Base-by-base conservation (phyloP, 2,888 invertebrate genomes). In the Choristoneura rosaceana region DNA sequence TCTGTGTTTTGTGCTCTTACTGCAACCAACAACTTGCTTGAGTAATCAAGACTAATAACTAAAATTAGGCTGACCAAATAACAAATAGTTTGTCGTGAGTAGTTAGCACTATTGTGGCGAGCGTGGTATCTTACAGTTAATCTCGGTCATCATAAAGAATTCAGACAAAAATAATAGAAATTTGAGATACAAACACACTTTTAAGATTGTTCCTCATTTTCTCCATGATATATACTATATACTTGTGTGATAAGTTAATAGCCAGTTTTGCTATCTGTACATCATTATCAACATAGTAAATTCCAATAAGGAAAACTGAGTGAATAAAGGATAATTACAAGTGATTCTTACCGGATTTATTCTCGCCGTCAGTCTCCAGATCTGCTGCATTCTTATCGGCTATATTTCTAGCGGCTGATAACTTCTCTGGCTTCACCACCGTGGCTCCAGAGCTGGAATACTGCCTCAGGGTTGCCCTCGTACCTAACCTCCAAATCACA, bases 371-470 rank as follows among this genome's bases (percentile, higher is more conserved):
- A 17, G 80, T 80, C 10, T 74, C 67, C 52, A 69, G 2, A 62
- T 66, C 62, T 25, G 81, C 77, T 2, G 78, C 33, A 67, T 76
- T 81, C 74, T 88, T 87, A 33, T 86, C 87, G 12, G 85, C 55
- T 34, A 87, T 74, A 64, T 78, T 84, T 69, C 82, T 84, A 55
- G 86, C 78, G 14, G 84, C 70, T 12, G 89, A 89, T 25, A 87
- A 71, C 76, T 91, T 90, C 15, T 91, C 97, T 9, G 96, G 97
- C 55, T 96, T 97, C 17, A 97, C 96, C 59, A 97, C 97, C 12
- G 97, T 96, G 14, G 98, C 97, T 9, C 98, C 98, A 83, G 98
- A 97, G 47, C 84, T 84, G 0, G 91, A 89, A 76, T 91, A 93
- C 74, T 89, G 89, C 74, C 90, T 86, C 71, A 91, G 69, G 63